Percentiles rank a stretch among this genome's conserved stretches.
Evolutionary conservation across 1,140 invertebrate genomes (phyloP).

Genomic region (roundworm (Caenorhabditis elegans)): WBcel235 BX284603.4:2007001-2007500

Average conservation of each 20-base stretch:
- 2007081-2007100: too few relatives aligned
- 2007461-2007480: slow-evolving; percentile 26
- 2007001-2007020: slow-evolving; percentile 35
- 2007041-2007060: not conserved
- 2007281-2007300: slow-evolving; percentile 39
- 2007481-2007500: slow-evolving; percentile 41
- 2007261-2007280: slow-evolving; percentile 38
- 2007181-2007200: slow-evolving; percentile 38
- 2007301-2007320: slow-evolving; percentile 24
- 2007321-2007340: slow-evolving; percentile 7
- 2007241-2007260: not conserved
- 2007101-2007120: slow-evolving; percentile 38
- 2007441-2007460: not conserved
- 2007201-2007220: slow-evolving; percentile 12
- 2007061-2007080: too few relatives aligned
- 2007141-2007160: slow-evolving; percentile 33
- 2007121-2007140: slow-evolving; percentile 36
- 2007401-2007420: not conserved
- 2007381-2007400: slow-evolving; percentile 42
- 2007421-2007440: too few relatives aligned
- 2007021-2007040: slow-evolving; percentile 31
- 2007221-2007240: not conserved
- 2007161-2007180: slow-evolving; percentile 34
- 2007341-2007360: slow-evolving; percentile 31
- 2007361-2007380: slow-evolving; percentile 39